Percentiles rank a stretch among this genome's conserved stretches.
Conservation (phyloP, 2,113 vertebrate genomes). For the Calidris pygmaea region DNA sequence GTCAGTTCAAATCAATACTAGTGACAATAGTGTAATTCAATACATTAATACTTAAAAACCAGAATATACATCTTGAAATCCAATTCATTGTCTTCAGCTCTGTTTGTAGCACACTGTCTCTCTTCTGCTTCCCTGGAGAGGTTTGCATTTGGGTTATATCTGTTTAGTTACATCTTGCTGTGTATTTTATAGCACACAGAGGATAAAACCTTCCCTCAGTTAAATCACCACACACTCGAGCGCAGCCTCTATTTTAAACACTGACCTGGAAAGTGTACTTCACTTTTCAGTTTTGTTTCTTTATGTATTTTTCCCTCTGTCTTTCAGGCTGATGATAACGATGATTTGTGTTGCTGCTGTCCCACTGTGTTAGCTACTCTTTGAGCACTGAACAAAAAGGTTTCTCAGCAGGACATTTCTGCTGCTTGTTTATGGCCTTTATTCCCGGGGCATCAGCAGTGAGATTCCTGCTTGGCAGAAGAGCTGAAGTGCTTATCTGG, state of each 20-base stretch:
- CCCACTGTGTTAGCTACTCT: neutral
- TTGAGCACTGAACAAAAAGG: neutral
- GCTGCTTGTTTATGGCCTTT: conserved; percentile 37
- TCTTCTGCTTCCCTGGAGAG: neutral
- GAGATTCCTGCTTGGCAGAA: conserved; percentile 12
- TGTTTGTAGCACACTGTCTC: neutral
- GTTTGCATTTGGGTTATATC: neutral
- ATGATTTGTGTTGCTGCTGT: conserved; percentile 29
- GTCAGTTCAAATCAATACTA: neutral
- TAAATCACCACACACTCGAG: neutral
- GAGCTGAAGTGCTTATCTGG: neutral
- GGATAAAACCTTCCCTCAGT: conserved; percentile 12
- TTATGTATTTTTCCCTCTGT: conserved; percentile 15
- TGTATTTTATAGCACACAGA: neutral
- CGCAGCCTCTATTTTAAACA: neutral
- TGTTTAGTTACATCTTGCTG: neutral
- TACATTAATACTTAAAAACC: neutral
- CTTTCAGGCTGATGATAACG: conserved; percentile 20
- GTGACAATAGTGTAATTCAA: neutral
- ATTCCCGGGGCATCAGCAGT: neutral
- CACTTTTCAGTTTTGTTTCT: conserved; percentile 11
- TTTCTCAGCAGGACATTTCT: conserved; percentile 9
- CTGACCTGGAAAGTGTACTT: conserved; percentile 4
- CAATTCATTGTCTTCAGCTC: neutral
- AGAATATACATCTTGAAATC: neutral